Conservation (phyloP, 2,888 invertebrate genomes). For the Callinectes sapidus region DNA sequence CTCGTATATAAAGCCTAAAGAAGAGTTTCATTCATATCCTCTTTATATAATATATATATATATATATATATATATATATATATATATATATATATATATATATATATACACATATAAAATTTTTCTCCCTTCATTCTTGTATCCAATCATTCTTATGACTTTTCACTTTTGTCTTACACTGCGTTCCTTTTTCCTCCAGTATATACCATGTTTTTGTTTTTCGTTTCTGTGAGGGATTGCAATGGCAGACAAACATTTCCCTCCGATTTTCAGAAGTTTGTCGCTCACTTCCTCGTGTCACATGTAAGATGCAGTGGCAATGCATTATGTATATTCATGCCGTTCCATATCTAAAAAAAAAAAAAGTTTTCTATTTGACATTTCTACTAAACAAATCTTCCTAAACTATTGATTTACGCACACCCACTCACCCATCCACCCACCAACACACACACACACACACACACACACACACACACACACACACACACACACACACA, state of each 20-base stretch:
- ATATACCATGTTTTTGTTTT: neutral
- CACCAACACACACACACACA: neutral
- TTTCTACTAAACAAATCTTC: neutral
- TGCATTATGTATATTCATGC: slow-evolving; percentile 28
- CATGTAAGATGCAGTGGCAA: neutral
- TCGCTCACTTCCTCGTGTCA: slow-evolving; percentile 5
- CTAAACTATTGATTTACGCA: slow-evolving; percentile 12
- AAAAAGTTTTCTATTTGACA: neutral
- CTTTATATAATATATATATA: no score
- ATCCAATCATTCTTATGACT: neutral
- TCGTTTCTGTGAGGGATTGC: neutral
- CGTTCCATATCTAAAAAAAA: neutral
- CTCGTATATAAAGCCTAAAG: neutral
- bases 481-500: slow-evolving; percentile 44
- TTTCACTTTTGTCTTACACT: neutral
- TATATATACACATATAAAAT: no score
- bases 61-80: no score
- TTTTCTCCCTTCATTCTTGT: neutral
- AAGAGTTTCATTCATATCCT: neutral
- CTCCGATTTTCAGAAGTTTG: slow-evolving; percentile 1
- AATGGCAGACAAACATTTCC: neutral
- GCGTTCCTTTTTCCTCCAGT: neutral
- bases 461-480: slow-evolving; percentile 27
- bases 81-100: no score
- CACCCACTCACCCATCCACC: slow-evolving; percentile 8